Evolutionary conservation across 2,888 invertebrate species (phyloP), one percentile per base, ranked within the genome.

Genomic region (Oscheius sp.): DNA sequence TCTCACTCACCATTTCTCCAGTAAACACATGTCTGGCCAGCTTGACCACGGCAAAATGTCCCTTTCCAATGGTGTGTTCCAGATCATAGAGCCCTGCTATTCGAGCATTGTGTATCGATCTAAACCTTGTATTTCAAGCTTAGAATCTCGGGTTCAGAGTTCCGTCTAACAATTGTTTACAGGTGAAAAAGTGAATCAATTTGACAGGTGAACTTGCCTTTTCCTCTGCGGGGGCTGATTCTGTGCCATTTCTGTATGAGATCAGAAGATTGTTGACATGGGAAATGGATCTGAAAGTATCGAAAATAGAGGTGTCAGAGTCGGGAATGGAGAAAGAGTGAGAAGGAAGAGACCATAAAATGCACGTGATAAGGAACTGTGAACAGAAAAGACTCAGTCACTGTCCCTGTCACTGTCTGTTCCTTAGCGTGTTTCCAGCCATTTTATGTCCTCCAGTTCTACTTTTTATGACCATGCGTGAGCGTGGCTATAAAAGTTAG

Each of bases 21-120:
- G 99, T 99, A 91, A 99, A 98, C 75, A 98, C 98, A 92, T 99
- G 99, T 81, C 95, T 92, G 37, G 99, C 99, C 81, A 96, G 92
- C 92, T 98, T 99, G 60, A 98, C 98, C 79, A 97, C 96, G 79
- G 98, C 98, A 92, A 97, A 99, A 91, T 99, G 98, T 76, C 98
- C 99, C 77, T 96, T 94, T 63, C 99, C 99, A 75, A 99, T 93
- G 3, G 98, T 99, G 90, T 96, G 95, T 90, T 96, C 94, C 89
- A 99, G 92, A 91, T 99, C 98, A 91, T 99, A 99, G 68, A 98
- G 92, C 74, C 98, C 98, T 21, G 84, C 84, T 65, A 84, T 83
- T n/a, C 83, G 76, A 1, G 81, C 77, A 74, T 82, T 80, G 32
- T 77, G 73, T 48, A 82, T 82, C 9, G 77, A 77, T 35, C 74